Base-by-base conservation (phyloP, 2,113 vertebrate species). In the Aphyosemion australe region DNA sequence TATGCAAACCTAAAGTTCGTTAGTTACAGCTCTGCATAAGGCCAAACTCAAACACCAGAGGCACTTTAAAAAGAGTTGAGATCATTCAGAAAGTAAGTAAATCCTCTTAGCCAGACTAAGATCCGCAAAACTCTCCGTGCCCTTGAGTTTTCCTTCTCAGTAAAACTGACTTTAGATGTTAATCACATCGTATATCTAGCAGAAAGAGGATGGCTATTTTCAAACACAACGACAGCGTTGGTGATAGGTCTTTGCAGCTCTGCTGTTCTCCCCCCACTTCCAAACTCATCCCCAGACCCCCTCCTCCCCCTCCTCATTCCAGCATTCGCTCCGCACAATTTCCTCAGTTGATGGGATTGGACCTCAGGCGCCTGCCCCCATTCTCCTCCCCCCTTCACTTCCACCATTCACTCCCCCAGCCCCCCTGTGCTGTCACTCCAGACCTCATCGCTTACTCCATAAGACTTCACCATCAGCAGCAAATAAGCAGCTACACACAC, bases 301-400 rank as follows among this genome's bases (percentile, higher is more conserved):
- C n/a, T 13, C 46, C n/a, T 19, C 46, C 51, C 72, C 69, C 69
- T 79, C 53, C 50, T 63, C 71, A 45, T 72, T 73, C 76, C 76
- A 64, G 77, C 76, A 72, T 85, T 87, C 61, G 84, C 82, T 88
- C 66, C 65, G 80, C 88, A 88, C 88, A 85, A 85, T 90, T 90
- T 87, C 87, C 78, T 86, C 79, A 57, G 79, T 87, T 89, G 86
- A 91, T 90, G 84, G 85, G 85, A 90, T 89, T 87, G 83, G 80
- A 84, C 86, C 81, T 84, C 73, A 65, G 77, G 85, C 74, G 59
- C 57, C 81, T 84, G 70, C 57, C 75, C 80, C 78, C 61, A 68
- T 82, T 83, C 82, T 73, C 39, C 80, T 70, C 68, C 62, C 10
- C 19, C 57, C 18, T 42, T 64, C 80, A 26, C 39, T 79, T 70